Percentiles rank a stretch among this genome's conserved stretches.
These are phyloP conservation scores for Apodemia hepburni DNA, from an alignment of 2,888 invertebrate species.

Conservation along the genomic window DNA sequence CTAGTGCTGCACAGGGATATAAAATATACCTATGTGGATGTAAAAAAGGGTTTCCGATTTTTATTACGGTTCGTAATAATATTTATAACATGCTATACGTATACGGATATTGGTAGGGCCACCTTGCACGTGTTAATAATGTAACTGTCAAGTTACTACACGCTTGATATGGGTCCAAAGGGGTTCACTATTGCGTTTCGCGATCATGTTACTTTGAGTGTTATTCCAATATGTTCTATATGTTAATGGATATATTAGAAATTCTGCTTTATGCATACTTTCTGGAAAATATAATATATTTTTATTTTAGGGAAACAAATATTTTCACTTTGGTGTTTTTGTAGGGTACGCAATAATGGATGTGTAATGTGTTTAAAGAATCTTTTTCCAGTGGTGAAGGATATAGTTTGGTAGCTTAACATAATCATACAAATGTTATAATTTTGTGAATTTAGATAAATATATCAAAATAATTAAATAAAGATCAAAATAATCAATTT, in stretches of 20 bases:
- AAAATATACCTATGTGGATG: conserved; percentile 12
- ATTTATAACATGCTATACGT: conserved; percentile 12
- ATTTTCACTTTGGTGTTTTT: too few species aligned
- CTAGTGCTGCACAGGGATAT: neutral
- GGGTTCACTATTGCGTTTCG: conserved; percentile 29
- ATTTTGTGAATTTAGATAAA: too few species aligned
- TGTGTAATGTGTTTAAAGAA: too few species aligned
- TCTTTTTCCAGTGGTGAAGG: too few species aligned
- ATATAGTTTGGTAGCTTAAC: too few species aligned
- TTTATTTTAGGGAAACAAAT: too few species aligned
- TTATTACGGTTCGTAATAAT: conserved; percentile 15
- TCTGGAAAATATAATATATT: neutral
- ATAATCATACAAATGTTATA: too few species aligned
- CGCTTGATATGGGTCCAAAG: conserved; percentile 34
- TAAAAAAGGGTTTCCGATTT: conserved; percentile 15
- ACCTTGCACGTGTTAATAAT: conserved; percentile 29
- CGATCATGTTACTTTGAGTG: conserved; percentile 32
- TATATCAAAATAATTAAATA: too few species aligned
- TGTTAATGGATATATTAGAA: conserved; percentile 12
- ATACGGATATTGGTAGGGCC: conserved; percentile 8
- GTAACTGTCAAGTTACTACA: conserved; percentile 32
- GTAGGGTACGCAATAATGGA: too few species aligned
- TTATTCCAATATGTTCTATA: conserved; percentile 23
- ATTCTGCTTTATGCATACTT: neutral
- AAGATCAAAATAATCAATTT: too few species aligned